A percentile compares a stretch with the other conserved stretches of the same genome.
These are phyloP conservation scores for Meandrina meandrites DNA, from an alignment of 92 coral and sea anemone species.

Conservation along the genomic window DNA sequence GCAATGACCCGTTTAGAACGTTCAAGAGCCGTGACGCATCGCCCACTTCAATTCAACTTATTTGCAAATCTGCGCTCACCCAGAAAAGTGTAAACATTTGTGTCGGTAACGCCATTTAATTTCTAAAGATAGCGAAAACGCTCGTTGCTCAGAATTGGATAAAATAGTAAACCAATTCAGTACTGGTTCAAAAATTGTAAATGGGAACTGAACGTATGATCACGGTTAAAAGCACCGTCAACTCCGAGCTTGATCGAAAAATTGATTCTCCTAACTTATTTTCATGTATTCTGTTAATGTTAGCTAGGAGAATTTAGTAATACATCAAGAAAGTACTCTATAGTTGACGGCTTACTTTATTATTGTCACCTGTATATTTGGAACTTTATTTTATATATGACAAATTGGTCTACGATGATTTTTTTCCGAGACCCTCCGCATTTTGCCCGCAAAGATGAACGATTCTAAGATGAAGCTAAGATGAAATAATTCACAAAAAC, in stretches of 20 bases:
- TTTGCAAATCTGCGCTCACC: constrained; percentile 14
- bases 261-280: not conserved
- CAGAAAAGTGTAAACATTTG: not conserved
- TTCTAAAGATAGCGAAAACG: not conserved
- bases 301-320: not conserved
- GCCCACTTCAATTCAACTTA: not conserved
- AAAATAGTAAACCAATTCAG: not conserved
- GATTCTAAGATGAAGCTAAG: too few relatives aligned
- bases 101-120: not conserved
- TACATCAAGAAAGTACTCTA: not conserved
- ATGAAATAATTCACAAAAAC: too few relatives aligned
- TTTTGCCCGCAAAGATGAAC: not conserved
- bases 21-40: not conserved
- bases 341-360: not conserved
- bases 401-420: not conserved
- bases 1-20: not conserved
- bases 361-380: not conserved
- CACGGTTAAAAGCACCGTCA: not conserved
- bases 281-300: too few relatives aligned
- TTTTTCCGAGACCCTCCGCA: not conserved
- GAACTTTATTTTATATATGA: not conserved
- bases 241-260: not conserved
- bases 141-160: not conserved
- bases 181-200: not conserved
- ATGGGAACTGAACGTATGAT: not conserved